These are phyloP conservation scores for Vulpes vulpes DNA, from an alignment of 2,113 vertebrate genomes.

Conservation along the genomic window DNA sequence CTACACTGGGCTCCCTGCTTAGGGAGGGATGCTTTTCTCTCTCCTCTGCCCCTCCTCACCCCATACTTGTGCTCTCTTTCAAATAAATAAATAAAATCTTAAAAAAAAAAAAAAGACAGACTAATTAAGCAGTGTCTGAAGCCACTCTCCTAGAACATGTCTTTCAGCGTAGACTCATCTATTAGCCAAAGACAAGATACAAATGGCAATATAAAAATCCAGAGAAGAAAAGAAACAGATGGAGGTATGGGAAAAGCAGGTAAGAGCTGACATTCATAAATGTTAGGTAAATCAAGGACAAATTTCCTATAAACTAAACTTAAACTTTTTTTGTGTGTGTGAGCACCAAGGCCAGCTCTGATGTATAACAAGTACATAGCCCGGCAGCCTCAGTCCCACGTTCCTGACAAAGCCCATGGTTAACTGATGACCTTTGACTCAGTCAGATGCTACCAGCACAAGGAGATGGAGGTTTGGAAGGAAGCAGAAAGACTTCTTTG, in stretches of 20 bases:
- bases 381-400: not conserved
- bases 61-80: too few species aligned
- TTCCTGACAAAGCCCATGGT: not conserved
- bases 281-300: not conserved
- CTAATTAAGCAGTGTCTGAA: not conserved
- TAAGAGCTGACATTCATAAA: not conserved
- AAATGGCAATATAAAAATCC: not conserved
- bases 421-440: accelerated
- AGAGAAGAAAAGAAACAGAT: not conserved
- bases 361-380: too few species aligned
- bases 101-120: not conserved
- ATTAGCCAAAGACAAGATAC: not conserved
- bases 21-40: too few species aligned
- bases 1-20: too few species aligned
- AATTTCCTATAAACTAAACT: not conserved
- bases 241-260: not conserved
- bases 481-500: not conserved
- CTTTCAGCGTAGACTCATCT: not conserved
- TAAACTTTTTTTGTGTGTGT: not conserved
- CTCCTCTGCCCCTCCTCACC: too few species aligned
- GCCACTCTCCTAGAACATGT: not conserved
- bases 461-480: not conserved
- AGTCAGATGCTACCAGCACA: not conserved
- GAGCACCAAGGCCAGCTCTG: not conserved
- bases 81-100: too few species aligned